Evolutionary conservation across 2,113 vertebrate species (phyloP).

Genomic region (Oncorhynchus tshawytscha): DNA sequence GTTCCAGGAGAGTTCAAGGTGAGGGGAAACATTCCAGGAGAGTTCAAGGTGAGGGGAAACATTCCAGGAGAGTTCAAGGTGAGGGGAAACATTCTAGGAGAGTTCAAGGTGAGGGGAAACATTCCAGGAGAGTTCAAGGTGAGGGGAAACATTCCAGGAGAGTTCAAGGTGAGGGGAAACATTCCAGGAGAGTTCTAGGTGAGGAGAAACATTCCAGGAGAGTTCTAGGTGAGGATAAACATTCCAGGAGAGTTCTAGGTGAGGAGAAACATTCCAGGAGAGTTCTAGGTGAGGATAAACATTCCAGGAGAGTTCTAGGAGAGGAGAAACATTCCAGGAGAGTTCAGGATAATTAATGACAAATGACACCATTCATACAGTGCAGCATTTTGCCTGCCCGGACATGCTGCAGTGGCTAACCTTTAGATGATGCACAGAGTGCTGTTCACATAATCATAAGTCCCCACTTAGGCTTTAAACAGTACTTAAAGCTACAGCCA

Average conservation of each 20-base stretch:
- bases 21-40: constrained; percentile 1
- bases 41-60: constrained; percentile 23
- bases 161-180: constrained; percentile 28
- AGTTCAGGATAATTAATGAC: constrained; percentile 37
- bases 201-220: constrained; percentile 20
- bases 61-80: background rate
- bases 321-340: constrained; percentile 22
- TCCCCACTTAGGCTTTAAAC: background rate
- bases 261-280: too few relatives aligned
- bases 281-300: constrained; percentile 29
- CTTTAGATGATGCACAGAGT: background rate
- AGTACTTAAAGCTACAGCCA: background rate
- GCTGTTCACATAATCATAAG: background rate
- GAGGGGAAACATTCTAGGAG: too few relatives aligned
- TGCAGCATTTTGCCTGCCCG: constrained; percentile 32
- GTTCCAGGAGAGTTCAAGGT: constrained; percentile 31
- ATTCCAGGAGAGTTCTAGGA: background rate
- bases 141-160: constrained; percentile 15
- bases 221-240: too few relatives aligned
- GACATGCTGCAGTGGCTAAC: constrained; percentile 42
- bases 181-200: background rate
- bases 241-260: too few relatives aligned
- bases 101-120: too few relatives aligned
- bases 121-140: too few relatives aligned
- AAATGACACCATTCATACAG: constrained; percentile 43